phyloP scores from a whole-genome alignment of 2,797 vertebrate species.

The Apogon hyalosoma region DNA sequence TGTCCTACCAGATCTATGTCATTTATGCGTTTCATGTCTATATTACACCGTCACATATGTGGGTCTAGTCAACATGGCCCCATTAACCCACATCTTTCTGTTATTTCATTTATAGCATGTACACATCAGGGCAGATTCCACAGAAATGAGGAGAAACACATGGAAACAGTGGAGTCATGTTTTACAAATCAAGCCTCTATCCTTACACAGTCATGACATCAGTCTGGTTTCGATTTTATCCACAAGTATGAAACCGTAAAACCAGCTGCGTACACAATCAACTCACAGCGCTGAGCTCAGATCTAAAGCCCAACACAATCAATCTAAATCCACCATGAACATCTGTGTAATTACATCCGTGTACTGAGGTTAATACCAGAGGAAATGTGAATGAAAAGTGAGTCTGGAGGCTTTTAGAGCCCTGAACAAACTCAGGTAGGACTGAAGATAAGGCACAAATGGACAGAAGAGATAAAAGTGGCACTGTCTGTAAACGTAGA shows the following conservation, averaged over 20 bases:
- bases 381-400: neutral
- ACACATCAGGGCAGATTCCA: neutral
- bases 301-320: slow-evolving; percentile 50
- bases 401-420: neutral
- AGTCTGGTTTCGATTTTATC: slow-evolving; percentile 40
- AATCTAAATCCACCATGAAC: slow-evolving; percentile 40
- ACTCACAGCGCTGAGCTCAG: slow-evolving; percentile 40
- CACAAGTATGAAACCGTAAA: slow-evolving; percentile 44
- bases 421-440: slow-evolving; percentile 31
- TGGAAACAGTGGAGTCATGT: neutral
- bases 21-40: too few species aligned
- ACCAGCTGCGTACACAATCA: slow-evolving; percentile 55
- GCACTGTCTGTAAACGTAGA: too few species aligned
- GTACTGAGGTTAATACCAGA: slow-evolving; percentile 1
- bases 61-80: too few species aligned
- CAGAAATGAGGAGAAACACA: neutral
- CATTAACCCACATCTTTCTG: too few species aligned
- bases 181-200: slow-evolving; percentile 7
- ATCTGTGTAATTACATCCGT: slow-evolving; percentile 27
- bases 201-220: slow-evolving; percentile 32
- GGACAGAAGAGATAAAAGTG: too few species aligned
- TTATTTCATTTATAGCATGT: neutral
- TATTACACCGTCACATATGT: too few species aligned
- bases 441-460: slow-evolving; percentile 16
- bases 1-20: too few species aligned